Base-by-base conservation (phyloP, 2,888 invertebrate species). In the Polymixis lichenea region DNA sequence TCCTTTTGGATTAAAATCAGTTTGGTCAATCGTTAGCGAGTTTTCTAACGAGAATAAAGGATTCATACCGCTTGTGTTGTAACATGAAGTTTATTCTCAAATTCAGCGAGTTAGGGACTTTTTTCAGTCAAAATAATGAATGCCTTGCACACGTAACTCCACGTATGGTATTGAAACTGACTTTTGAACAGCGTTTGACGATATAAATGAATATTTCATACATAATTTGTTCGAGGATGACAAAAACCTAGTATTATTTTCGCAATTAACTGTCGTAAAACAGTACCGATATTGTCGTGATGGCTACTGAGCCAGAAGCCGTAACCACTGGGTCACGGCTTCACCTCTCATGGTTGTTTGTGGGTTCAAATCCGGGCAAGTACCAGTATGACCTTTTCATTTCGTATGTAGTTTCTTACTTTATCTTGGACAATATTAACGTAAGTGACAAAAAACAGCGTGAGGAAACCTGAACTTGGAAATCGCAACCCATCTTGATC, bases 51-150 rank as follows among this genome's bases (percentile, higher is more conserved):
- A 78, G 56, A 56, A 68, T 75, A 70, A 72, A 83, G 79, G 72
- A 67, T 72, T 68, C 58, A 66, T 58, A 58, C 43, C 22, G 51
- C 28, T 64, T 46, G 32, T 28, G 66, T 75, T 53, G 72, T 72
- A 64, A 72, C 32, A 69, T 43, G 38, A 67, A 75, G 58, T 83
- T 79, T 56, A 70, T 79, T 75, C 17, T n/a, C 9, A 83, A 83
- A 72, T 75, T 70, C 13, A n/a, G 56, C 22, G 58, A 79, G 79
- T 67, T 79, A 15, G 25, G 38, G 43, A 53, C 55, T 65, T 79
- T 75, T 79, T 79, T 73, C 67, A 79, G 71, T n/a, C 55, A 64
- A 70, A 73, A 73, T 75, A 79, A 70, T 78, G 61, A 72, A 75
- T 51, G 43, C 72, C 19, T 58, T 25, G 58, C 64, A 62, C 28